Conservation (phyloP, 2,888 invertebrate species). For the Phengaris arion region DNA sequence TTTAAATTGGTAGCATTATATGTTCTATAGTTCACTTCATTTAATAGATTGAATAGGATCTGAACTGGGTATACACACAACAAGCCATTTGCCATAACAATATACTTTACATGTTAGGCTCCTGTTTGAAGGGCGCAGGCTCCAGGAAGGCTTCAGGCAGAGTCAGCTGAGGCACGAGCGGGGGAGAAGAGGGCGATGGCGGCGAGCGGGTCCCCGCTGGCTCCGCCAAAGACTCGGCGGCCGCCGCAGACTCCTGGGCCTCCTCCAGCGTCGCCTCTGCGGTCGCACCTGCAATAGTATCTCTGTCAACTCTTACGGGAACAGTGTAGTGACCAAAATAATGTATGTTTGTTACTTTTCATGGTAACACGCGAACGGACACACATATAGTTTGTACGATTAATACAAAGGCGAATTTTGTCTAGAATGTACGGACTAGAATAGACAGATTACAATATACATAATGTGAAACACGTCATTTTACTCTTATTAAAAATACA, state of each 20-base stretch:
- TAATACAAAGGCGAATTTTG: no score
- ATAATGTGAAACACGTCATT: no score
- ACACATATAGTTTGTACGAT: no score
- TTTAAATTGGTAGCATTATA: no score
- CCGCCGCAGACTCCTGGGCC: conserved; percentile 38
- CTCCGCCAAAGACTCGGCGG: conserved; percentile 45
- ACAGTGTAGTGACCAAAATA: not conserved
- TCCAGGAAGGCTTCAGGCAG: conserved; percentile 52
- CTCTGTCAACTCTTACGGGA: conserved; percentile 27
- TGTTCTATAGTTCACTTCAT: no score
- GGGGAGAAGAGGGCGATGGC: conserved; percentile 50
- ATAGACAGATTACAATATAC: no score
- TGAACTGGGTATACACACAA: no score
- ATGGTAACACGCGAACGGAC: no score
- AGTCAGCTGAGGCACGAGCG: conserved; percentile 54
- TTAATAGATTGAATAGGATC: no score
- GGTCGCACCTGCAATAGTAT: conserved; percentile 56
- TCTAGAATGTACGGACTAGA: no score
- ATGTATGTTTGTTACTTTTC: no score
- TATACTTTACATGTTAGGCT: conserved; percentile 46
- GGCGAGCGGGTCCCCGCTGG: conserved; percentile 39
- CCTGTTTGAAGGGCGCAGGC: conserved; percentile 67
- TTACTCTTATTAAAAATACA: no score
- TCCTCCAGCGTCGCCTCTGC: conserved; percentile 58
- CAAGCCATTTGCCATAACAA: not conserved